Percentiles rank a stretch among this genome's conserved stretches.
phyloP scores from a whole-genome alignment of 2,113 vertebrate species.

The Camarhynchus parvulus region DNA sequence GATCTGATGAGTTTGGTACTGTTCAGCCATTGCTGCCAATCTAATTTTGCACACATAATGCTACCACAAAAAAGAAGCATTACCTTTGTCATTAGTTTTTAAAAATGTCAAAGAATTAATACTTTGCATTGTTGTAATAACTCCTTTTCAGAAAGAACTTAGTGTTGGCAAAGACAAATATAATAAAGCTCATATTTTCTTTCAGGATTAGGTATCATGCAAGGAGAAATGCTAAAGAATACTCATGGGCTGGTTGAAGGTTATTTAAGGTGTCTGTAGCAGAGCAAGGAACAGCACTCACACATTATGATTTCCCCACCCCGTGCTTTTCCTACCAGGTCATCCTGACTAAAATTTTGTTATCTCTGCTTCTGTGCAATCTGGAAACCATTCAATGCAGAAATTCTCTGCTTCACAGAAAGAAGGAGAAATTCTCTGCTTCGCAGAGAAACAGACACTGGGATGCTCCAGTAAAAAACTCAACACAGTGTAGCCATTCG shows the following conservation, averaged over 20 bases:
- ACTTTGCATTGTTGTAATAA: neutral
- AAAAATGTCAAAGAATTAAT: neutral
- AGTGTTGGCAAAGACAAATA: neutral
- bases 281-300: neutral
- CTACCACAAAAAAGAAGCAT: neutral
- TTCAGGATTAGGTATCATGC: neutral
- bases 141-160: neutral
- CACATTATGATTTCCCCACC: neutral
- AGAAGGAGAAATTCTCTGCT: neutral
- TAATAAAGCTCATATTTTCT: neutral
- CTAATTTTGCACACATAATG: neutral
- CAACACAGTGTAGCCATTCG: rapidly evolving
- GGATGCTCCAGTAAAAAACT: neutral
- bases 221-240: neutral
- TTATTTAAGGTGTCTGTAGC: neutral
- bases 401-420: neutral
- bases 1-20: neutral
- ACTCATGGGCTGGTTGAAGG: neutral
- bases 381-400: neutral
- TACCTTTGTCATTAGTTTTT: neutral
- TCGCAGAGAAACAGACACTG: neutral
- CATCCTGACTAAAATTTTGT: neutral
- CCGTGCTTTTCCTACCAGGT: neutral
- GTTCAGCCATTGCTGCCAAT: neutral
- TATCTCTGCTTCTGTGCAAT: neutral